phyloP scores from a whole-genome alignment of 30 jellyfish, hydroid and myxozoan species.

The Nemopilema nomurai region DNA sequence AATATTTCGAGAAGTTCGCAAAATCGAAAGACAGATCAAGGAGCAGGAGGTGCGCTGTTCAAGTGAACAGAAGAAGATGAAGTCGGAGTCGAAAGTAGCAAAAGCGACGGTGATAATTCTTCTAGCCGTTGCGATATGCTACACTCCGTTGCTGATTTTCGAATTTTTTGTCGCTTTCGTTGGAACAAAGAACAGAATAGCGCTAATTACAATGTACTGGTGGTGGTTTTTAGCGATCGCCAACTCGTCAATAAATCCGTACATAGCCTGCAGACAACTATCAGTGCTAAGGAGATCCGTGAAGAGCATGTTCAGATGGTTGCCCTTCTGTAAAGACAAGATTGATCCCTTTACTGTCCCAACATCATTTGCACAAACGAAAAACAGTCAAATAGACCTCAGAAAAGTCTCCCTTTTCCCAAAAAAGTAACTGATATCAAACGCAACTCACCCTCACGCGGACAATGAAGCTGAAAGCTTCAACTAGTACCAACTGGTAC shows the following conservation, averaged over 20 bases:
- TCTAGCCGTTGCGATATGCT: slow-evolving; percentile 23
- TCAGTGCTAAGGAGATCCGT: slow-evolving; percentile 24
- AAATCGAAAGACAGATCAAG: slow-evolving; percentile 49
- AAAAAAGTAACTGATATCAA: not conserved
- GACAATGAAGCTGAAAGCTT: too few species aligned
- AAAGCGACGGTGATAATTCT: slow-evolving; percentile 57
- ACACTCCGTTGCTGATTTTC: slow-evolving; percentile 36
- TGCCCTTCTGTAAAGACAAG: slow-evolving; percentile 2
- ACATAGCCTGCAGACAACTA: slow-evolving; percentile 55
- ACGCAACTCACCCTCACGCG: too few species aligned
- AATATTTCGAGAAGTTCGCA: slow-evolving; percentile 44
- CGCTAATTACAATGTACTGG: slow-evolving; percentile 32
- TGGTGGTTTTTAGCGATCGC: slow-evolving; percentile 31
- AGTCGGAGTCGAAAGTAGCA: slow-evolving; percentile 57
- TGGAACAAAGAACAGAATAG: not conserved
- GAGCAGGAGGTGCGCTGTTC: slow-evolving; percentile 25
- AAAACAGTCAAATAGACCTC: slow-evolving; percentile 12
- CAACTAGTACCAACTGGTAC: too few species aligned
- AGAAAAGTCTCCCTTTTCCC: not conserved
- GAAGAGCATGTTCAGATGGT: not conserved
- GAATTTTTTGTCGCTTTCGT: slow-evolving; percentile 40
- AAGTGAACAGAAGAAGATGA: slow-evolving; percentile 33
- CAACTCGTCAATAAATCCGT: slow-evolving; percentile 42
- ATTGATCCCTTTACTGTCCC: not conserved
- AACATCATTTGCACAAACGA: slow-evolving; percentile 1